These are phyloP conservation scores for Hippolais icterina DNA, from an alignment of 2,113 vertebrate species.

Conservation along the genomic window DNA sequence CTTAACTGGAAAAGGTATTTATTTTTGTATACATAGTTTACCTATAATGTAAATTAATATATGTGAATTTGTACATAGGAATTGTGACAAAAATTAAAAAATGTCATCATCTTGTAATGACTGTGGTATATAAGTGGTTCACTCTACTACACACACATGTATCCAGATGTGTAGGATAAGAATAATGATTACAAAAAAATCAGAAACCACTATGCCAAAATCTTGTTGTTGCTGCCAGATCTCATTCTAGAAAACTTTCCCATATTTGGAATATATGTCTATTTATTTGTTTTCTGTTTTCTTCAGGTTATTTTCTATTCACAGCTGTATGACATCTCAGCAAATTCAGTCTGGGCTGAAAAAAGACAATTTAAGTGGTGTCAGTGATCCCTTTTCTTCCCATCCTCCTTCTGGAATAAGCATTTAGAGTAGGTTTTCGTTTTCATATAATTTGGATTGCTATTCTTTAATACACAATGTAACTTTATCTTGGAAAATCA, in stretches of 20 bases:
- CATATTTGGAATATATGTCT: not conserved
- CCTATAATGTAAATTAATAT: not conserved
- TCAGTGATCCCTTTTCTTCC: not conserved
- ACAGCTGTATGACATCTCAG: not conserved
- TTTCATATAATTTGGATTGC: not conserved
- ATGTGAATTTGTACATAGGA: not conserved
- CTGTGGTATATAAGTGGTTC: not conserved
- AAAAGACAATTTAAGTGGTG: not conserved
- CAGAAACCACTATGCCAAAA: not conserved
- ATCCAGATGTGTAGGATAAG: rapidly evolving
- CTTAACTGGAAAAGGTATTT: not conserved
- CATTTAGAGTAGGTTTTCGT: rapidly evolving
- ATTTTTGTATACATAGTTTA: not conserved
- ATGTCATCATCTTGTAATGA: not conserved
- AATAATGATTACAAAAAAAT: not conserved
- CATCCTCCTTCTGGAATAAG: not conserved
- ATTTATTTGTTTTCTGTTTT: not conserved
- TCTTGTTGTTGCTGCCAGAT: not conserved
- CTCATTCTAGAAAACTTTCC: slow-evolving; percentile 4
- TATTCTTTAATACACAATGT: not conserved
- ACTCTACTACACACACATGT: not conserved
- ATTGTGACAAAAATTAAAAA: not conserved
- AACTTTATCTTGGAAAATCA: not conserved
- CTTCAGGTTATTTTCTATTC: not conserved
- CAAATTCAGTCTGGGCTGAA: not conserved